Percentiles rank a stretch among this genome's conserved stretches.
phyloP scores from a whole-genome alignment of 2,113 vertebrate genomes.

The Zosterops lateralis region DNA sequence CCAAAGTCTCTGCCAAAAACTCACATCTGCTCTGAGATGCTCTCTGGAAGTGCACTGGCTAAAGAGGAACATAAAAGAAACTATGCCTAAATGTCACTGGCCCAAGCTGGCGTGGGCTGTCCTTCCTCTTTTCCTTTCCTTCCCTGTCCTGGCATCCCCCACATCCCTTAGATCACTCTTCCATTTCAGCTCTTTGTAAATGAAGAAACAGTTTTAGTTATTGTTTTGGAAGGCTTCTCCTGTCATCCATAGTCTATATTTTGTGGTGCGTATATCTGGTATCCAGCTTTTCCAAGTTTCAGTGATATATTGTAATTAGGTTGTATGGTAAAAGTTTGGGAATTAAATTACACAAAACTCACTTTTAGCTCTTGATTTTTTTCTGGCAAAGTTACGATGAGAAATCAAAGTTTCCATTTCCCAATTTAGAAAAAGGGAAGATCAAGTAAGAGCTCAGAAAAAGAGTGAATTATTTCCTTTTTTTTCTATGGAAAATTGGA shows the following conservation, averaged over 20 bases:
- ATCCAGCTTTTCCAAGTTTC: neutral
- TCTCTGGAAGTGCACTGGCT: neutral
- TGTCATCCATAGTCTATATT: neutral
- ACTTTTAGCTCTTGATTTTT: constrained; percentile 14
- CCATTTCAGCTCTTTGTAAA: neutral
- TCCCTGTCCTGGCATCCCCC: neutral
- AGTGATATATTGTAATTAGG: neutral
- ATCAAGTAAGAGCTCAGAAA: constrained; percentile 1
- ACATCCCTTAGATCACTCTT: neutral
- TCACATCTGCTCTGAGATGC: constrained; percentile 5
- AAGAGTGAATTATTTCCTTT: neutral
- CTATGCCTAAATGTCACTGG: neutral
- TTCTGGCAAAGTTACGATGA: neutral
- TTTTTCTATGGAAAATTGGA: neutral
- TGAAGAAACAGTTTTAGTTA: neutral
- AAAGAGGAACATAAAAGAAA: neutral
- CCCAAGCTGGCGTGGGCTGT: neutral
- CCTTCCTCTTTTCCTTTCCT: neutral
- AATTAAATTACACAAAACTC: constrained; percentile 7
- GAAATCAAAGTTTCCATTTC: constrained; percentile 43
- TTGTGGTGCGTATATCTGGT: neutral
- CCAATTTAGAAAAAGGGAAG: neutral
- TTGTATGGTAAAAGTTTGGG: neutral
- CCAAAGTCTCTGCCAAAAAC: neutral
- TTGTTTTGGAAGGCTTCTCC: neutral